Evolutionary conservation across 2,888 invertebrate species (phyloP), one percentile per base, ranked within the genome.

Genomic region (Parnassius apollo): DNA sequence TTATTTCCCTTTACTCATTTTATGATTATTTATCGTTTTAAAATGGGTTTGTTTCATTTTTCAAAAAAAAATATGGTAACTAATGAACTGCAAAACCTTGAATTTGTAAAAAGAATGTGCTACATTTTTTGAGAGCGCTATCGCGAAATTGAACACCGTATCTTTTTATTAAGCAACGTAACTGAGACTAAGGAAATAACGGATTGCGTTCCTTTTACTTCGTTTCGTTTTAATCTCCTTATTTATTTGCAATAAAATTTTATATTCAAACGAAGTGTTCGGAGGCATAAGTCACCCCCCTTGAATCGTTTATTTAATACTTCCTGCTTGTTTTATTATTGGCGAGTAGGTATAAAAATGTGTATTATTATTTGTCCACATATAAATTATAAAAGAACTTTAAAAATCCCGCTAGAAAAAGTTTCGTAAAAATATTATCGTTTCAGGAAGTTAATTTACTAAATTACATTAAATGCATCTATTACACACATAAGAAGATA

Each of bases 191-290:
- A 59, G 63, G 56, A 59, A 42, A 56, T 49, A n/a, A 10, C 18
- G 7, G 22, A 45, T 42, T 42, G 56, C 44, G 46, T 25, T 51
- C 46, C 18, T 56, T 59, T 56, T 46, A n/a, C 13, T 51, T 59
- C 10, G 35, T 25, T 46, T 59, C n/a, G 35, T n/a, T 51, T 45
- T 50, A 56, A 42, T 56, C 56, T 42, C 42, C 11, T 48, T 50
- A 51, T 62, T 50, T 55, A 58, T 54, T 49, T 54, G n/a, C 58
- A 55, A 55, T 53, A 13, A 52, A 48, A 22, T 48, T 22, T 9
- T 45, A 51, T 18, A 57, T 50, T 49, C 42, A 57, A 44, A 7
- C 22, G 52, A 53, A 52, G 22, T 18, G n/a, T 11, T 8, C 8
- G 42, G 9, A 57, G 10, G 9, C 12, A 4, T 49, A 42, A 46